Evolutionary conservation across 2,797 vertebrate genomes (phyloP).

Genomic region (Squalus acanthias): DNA sequence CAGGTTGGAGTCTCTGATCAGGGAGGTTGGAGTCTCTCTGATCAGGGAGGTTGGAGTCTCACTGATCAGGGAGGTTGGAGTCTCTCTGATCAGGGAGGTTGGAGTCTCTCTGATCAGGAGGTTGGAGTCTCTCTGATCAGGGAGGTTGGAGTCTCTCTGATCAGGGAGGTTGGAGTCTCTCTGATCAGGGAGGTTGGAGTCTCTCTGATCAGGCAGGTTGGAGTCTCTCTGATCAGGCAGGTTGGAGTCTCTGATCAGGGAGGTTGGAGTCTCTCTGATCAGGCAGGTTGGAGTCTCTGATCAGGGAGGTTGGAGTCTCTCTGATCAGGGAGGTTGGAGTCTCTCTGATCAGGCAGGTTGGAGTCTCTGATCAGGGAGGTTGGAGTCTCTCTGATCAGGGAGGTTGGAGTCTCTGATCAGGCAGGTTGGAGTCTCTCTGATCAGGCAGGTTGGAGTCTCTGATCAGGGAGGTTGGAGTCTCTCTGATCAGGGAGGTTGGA

Average conservation of each 20-base stretch:
- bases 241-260: neutral
- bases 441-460: neutral
- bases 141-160: too few species aligned
- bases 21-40: neutral
- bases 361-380: neutral
- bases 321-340: too few species aligned
- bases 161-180: neutral
- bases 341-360: neutral
- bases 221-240: neutral
- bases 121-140: neutral
- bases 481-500: neutral
- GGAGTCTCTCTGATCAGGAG: neutral
- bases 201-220: too few species aligned
- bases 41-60: neutral
- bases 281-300: too few species aligned
- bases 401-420: neutral
- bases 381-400: neutral
- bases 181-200: too few species aligned
- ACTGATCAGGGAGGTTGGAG: neutral
- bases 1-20: neutral
- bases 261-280: neutral
- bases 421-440: neutral
- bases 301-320: neutral
- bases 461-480: too few species aligned
- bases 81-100: too few species aligned